Evolutionary conservation across 2,888 invertebrate species (phyloP).

Genomic region (Chloroclystis v-ata): DNA sequence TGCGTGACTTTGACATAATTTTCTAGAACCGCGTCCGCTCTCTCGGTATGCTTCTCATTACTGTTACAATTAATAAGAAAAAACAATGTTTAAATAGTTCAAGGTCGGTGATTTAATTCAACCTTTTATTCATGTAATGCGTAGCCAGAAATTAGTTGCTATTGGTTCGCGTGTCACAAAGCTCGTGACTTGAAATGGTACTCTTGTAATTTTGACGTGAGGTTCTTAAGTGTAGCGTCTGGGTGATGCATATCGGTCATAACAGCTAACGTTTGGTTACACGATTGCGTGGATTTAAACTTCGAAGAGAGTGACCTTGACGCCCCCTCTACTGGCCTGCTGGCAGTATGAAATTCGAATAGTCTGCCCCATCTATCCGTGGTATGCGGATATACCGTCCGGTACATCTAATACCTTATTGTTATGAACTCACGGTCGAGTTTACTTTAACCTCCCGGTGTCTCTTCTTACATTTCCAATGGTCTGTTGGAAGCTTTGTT

Average conservation of each 20-base stretch:
- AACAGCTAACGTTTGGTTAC: conserved; percentile 42
- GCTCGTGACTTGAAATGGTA: conserved; percentile 46
- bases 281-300: conserved; percentile 67
- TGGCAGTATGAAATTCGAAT: conserved; percentile 64
- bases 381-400: conserved; percentile 53
- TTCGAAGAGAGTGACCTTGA: conserved; percentile 69
- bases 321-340: conserved; percentile 43
- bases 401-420: conserved; percentile 42
- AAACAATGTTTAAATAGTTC: conserved; percentile 51
- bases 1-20: conserved; percentile 42
- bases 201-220: conserved; percentile 56
- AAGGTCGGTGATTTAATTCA: conserved; percentile 49
- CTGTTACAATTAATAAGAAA: conserved; percentile 27
- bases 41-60: conserved; percentile 29
- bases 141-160: conserved; percentile 58
- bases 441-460: conserved; percentile 38
- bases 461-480: conserved; percentile 37
- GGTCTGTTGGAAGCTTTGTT: conserved; percentile 47
- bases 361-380: conserved; percentile 62
- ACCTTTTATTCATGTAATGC: conserved; percentile 59
- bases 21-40: conserved; percentile 28
- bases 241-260: conserved; percentile 58
- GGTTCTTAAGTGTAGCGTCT: conserved; percentile 47
- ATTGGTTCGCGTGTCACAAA: conserved; percentile 59
- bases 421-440: conserved; percentile 40